Evolutionary conservation across 2,797 vertebrate genomes (phyloP).

Genomic region (Coregonus ussuriensis): DNA sequence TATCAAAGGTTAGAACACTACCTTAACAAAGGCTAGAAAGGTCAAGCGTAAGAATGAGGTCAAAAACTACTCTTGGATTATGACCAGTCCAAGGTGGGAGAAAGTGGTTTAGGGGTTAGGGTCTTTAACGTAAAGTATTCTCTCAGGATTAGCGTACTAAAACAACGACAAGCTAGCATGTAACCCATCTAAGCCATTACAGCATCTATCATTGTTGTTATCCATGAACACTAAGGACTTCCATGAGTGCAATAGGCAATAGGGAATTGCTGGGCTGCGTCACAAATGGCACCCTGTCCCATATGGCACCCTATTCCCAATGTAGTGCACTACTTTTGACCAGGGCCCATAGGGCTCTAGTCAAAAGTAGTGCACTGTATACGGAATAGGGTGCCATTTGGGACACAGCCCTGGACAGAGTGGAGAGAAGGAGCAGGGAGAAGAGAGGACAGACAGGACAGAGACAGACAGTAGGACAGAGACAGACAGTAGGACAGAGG

Average conservation of each 20-base stretch:
- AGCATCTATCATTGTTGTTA: neutral
- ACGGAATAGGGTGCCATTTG: neutral
- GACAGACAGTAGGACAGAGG: conserved; percentile 14
- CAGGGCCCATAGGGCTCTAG: neutral
- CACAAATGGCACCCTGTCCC: neutral
- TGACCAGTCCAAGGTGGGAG: neutral
- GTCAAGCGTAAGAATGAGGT: neutral
- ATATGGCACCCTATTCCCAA: neutral
- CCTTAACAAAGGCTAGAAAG: neutral
- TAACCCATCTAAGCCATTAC: neutral
- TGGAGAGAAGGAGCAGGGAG: neutral
- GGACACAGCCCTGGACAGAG: neutral
- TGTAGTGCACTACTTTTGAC: neutral
- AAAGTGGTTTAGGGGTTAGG: neutral
- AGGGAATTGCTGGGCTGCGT: neutral
- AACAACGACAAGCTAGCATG: neutral
- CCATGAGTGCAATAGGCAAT: neutral
- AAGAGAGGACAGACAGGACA: conserved; percentile 19
- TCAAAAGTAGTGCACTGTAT: neutral
- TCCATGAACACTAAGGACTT: neutral
- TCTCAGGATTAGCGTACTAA: neutral
- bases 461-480: conserved; percentile 14
- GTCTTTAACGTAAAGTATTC: neutral
- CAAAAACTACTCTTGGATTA: neutral
- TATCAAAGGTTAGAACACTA: neutral